Evolutionary conservation across 1,140 invertebrate species (phyloP).

Genomic region (Homalodisca vitripennis): DNA sequence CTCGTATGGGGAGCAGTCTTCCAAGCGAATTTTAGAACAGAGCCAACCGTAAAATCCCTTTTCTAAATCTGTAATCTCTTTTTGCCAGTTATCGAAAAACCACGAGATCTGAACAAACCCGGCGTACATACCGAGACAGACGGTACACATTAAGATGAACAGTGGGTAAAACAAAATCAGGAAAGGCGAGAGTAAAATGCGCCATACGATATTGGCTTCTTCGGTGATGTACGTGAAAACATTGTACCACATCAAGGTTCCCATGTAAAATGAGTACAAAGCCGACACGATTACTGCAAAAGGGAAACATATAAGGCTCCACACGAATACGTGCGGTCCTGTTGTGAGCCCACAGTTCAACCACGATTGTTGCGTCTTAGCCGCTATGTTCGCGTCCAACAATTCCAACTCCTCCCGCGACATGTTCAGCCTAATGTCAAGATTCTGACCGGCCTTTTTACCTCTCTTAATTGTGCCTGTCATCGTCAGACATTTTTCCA

Average conservation of each 20-base stretch:
- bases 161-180: conserved; percentile 71
- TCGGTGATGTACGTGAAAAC: conserved; percentile 69
- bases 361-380: conserved; percentile 47
- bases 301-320: conserved; percentile 64
- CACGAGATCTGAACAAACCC: conserved; percentile 67
- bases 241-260: conserved; percentile 76
- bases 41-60: conserved; percentile 80
- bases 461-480: conserved; percentile 72
- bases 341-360: conserved; percentile 54
- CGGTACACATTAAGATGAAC: conserved; percentile 62
- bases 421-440: conserved; percentile 69
- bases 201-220: conserved; percentile 61
- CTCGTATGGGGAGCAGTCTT: conserved; percentile 70
- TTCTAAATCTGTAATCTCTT: conserved; percentile 70
- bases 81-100: conserved; percentile 64
- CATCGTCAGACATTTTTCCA: conserved; percentile 54
- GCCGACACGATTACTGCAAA: conserved; percentile 62
- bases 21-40: conserved; percentile 62
- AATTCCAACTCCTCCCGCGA: conserved; percentile 67
- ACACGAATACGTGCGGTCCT: conserved; percentile 65
- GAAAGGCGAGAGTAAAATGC: conserved; percentile 62
- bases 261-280: conserved; percentile 70
- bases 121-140: conserved; percentile 66
- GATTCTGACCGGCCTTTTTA: conserved; percentile 68
- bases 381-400: conserved; percentile 61